Percentiles rank a stretch among this genome's conserved stretches.
Evolutionary conservation across 2,797 vertebrate species (phyloP).

Genomic region (Coluber constrictor): DNA sequence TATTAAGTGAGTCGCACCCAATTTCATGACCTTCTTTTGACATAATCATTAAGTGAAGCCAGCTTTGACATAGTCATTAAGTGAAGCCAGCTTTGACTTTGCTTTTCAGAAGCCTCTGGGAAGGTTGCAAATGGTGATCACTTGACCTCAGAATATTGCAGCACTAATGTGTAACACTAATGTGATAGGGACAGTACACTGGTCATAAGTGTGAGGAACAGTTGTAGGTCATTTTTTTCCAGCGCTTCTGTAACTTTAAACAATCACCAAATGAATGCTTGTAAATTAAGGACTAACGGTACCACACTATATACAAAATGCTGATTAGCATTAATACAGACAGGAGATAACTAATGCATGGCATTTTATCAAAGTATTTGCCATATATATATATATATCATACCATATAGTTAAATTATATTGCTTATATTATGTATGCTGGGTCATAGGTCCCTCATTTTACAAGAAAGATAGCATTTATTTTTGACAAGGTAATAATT

Average conservation of each 20-base stretch:
- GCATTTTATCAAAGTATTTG: background rate
- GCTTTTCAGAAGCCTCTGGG: background rate
- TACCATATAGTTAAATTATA: background rate
- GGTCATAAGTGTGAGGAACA: background rate
- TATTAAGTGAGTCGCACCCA: background rate
- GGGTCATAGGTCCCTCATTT: background rate
- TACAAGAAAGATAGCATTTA: conserved; percentile 28
- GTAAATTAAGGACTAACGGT: background rate
- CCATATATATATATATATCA: conserved; percentile 14
- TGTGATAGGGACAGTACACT: background rate
- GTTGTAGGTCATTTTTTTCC: background rate
- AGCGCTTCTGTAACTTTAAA: background rate
- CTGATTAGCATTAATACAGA: background rate
- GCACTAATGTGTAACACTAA: background rate
- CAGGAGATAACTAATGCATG: background rate
- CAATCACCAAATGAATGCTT: background rate
- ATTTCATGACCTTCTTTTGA: background rate
- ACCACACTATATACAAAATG: background rate
- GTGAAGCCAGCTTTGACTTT: background rate
- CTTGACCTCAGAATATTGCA: background rate
- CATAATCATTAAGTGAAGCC: background rate
- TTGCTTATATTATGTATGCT: conserved; percentile 9
- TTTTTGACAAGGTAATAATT: conserved; percentile 38
- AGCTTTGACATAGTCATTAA: background rate
- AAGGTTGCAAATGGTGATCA: background rate